A percentile compares a stretch with the other conserved stretches of the same genome.
Evolutionary conservation across 2,113 vertebrate genomes (phyloP).

Genomic region (Bubo blakistoni): DNA sequence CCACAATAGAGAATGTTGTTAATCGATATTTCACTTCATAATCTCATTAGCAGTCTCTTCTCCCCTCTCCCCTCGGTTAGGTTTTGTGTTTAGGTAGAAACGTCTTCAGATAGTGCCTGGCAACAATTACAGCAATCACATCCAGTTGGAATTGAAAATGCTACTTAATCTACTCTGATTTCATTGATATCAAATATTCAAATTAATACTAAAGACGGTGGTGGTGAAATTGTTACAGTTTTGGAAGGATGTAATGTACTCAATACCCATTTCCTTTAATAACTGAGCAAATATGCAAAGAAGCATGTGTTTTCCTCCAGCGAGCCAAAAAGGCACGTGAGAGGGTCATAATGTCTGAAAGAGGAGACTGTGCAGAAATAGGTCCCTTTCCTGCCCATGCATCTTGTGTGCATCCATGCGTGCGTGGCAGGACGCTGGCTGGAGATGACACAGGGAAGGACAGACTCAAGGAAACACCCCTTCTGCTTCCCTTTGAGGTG

Average conservation of each 20-base stretch:
- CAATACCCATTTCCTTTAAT: background rate
- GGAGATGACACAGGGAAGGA: background rate
- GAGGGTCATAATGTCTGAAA: background rate
- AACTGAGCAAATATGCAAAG: background rate
- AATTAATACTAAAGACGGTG: background rate
- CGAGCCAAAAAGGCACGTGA: background rate
- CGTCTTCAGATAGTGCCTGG: background rate
- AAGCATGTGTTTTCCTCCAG: background rate
- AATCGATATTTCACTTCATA: background rate
- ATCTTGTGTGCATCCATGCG: rapidly evolving
- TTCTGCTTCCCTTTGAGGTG: background rate
- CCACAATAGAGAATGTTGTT: background rate
- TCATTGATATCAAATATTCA: background rate
- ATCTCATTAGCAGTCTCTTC: background rate
- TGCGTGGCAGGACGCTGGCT: background rate
- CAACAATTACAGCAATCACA: background rate
- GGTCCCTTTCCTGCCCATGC: no score
- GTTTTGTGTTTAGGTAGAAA: background rate
- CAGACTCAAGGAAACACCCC: background rate
- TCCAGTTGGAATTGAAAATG: background rate
- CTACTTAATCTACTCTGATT: background rate
- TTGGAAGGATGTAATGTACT: background rate
- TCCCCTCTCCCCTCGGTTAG: background rate
- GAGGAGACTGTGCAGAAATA: background rate
- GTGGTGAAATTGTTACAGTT: background rate